These are phyloP conservation scores for Phataginus tetradactyla DNA, from an alignment of 2,797 vertebrate species.

Conservation along the genomic window DNA sequence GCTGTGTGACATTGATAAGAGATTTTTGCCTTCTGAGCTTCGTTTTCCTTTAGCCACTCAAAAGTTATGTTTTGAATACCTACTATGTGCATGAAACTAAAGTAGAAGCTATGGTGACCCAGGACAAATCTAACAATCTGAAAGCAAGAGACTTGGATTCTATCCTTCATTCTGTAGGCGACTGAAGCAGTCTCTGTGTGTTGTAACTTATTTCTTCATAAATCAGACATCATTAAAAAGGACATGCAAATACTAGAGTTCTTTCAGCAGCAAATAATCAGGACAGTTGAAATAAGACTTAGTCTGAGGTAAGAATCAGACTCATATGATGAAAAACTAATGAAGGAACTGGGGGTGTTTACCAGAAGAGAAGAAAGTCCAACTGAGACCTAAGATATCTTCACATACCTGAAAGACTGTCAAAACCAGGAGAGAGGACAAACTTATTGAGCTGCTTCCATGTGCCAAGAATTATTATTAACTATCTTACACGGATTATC, in stretches of 20 bases:
- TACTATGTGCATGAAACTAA: background rate
- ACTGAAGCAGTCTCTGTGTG: background rate
- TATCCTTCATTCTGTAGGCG: background rate
- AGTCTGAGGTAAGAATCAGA: background rate
- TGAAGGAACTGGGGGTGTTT: background rate
- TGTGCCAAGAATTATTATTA: background rate
- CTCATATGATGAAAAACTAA: background rate
- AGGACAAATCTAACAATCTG: background rate
- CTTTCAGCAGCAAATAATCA: background rate
- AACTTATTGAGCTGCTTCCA: background rate
- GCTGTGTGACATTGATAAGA: background rate
- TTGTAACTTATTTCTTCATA: background rate
- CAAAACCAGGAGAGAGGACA: background rate
- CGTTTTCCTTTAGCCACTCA: background rate
- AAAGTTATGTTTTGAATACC: background rate
- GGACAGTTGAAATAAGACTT: background rate
- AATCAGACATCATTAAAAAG: background rate
- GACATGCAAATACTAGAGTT: background rate
- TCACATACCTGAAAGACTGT: background rate
- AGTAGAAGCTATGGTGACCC: background rate
- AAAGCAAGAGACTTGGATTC: constrained; percentile 7
- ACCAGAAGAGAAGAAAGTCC: background rate
- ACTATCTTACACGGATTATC: background rate
- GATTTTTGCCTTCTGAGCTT: background rate
- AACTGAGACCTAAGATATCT: background rate